Evolutionary conservation across 2,797 vertebrate species (phyloP), one percentile per base, ranked within the genome.

Genomic region (Selene dorsalis): DNA sequence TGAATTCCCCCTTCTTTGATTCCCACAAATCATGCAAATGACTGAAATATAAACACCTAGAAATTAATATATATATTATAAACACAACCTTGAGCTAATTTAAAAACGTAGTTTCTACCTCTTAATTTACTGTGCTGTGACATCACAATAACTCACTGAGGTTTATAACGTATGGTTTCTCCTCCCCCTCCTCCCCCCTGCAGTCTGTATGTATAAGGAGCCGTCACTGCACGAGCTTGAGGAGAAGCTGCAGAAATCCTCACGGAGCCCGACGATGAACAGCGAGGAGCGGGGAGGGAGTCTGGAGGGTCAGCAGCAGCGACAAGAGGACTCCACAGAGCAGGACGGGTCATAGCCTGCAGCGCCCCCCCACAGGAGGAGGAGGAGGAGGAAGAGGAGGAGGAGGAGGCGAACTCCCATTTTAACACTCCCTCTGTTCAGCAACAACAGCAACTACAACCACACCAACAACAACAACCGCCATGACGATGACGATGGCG

Each of bases 201-300:
- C 95, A 99, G 98, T 99, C 88, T 99, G 97, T 92, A 99, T 99
- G 98, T 99, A 99, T 90, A 97, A 98, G 95, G 98, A 99, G 94
- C 98, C 98, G 69, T 98, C 97, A 39, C 95, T 99, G 93, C 98
- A 99, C 89, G 97, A 99, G 93, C 95, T 99, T 18, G 98, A 98
- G 93, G 98, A 99, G 92, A 98, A 98, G 91, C 95, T 97, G 63
- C 95, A 96, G 90, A 97, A 98, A 94, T 95, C 96, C 84, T 98
- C 97, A 68, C 95, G 96, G 91, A 97, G 96, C 90, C 97, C 96
- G 52, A 98, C 96, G 69, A 95, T 98, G 95, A 97, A 97, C 68
- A 95, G 96, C 89, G 96, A 95, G 84, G 83, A 75, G 68, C 96
- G 96, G 90, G 96, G 95, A 60, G 91, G 95, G 86, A 79, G 56